Base-by-base conservation (phyloP, 2,888 invertebrate species). In the Eupithecia pulchellata region DNA sequence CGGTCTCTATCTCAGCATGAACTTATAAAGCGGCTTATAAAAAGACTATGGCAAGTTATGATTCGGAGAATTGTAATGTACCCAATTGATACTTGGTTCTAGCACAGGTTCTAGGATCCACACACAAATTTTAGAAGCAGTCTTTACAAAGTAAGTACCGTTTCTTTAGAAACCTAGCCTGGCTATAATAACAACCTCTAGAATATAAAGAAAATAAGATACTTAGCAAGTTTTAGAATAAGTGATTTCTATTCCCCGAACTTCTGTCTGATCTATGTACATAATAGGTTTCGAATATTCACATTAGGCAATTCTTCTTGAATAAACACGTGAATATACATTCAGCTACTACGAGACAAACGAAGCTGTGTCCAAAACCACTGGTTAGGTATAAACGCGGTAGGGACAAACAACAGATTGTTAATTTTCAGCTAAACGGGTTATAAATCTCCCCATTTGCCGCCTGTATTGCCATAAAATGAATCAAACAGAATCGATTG, bases 401-500 rank as follows among this genome's bases (percentile, higher is more conserved):
- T 13, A 52, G 25, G n/a, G 0, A 20, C 9, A 42, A 55, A 64
- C 13, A 55, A 34, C 66, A 34, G 36, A 63, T 66, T 68, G 68
- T 66, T 71, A 66, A 66, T 68, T 74, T 71, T 65, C 62, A 66
- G 55, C 72, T 68, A 60, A 66, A 76, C n/a, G 60, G 69, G 42
- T 61, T 69, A 47, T 71, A 75, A 74, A 68, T 69, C 57, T 58
- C 69, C 81, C 79, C 81, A 82, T 85, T 84, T 79, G 75, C 78
- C 76, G 76, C 73, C 75, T 82, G 81, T 79, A 81, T 82, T 80
- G 80, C 83, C 84, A 88, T 90, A 88, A 89, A 91, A 87, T 89
- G 85, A 90, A 89, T 89, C 86, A 87, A 88, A 88, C 84, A 86
- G 83, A 86, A 87, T 87, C 87, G 86, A 89, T 88, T 86, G 85